Percentiles rank a stretch among this genome's conserved stretches.
phyloP scores from a whole-genome alignment of 92 coral and sea anemone genomes.

The Phymanthus crucifer region DNA sequence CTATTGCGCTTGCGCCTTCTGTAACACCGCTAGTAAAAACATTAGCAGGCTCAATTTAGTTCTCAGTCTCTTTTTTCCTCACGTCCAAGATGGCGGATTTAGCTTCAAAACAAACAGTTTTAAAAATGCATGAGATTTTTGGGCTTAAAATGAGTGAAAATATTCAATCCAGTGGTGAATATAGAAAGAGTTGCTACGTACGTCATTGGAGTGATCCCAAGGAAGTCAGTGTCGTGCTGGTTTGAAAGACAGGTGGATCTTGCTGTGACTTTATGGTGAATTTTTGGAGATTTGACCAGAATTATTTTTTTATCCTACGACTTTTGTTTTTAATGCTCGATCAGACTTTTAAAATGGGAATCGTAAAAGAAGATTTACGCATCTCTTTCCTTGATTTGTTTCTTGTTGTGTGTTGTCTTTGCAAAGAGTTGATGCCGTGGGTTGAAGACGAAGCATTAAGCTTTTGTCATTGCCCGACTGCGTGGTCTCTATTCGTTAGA shows the following conservation, averaged over 20 bases:
- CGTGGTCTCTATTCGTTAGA: neutral
- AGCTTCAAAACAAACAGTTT: neutral
- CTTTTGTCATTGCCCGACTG: neutral
- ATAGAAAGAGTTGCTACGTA: neutral
- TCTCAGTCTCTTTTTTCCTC: neutral
- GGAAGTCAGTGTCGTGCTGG: neutral
- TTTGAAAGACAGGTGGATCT: slow-evolving; percentile 2
- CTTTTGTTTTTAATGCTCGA: neutral
- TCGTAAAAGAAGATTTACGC: neutral
- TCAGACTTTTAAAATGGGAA: neutral
- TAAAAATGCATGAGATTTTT: neutral
- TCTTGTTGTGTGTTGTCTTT: neutral
- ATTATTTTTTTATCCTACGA: neutral
- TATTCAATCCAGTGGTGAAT: neutral
- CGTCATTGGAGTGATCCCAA: neutral
- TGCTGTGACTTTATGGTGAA: neutral
- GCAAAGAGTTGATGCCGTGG: neutral
- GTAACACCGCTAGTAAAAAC: slow-evolving; percentile 10
- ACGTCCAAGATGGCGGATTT: slow-evolving; percentile 45
- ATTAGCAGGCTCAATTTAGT: slow-evolving; percentile 27
- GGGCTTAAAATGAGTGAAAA: neutral
- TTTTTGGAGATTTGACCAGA: neutral
- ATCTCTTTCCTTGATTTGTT: neutral
- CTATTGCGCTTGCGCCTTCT: slow-evolving; percentile 12
- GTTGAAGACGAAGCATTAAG: neutral